These are phyloP conservation scores for Melanotaenia pygmaea DNA, from an alignment of 2,797 vertebrate genomes.

Conservation along the genomic window DNA sequence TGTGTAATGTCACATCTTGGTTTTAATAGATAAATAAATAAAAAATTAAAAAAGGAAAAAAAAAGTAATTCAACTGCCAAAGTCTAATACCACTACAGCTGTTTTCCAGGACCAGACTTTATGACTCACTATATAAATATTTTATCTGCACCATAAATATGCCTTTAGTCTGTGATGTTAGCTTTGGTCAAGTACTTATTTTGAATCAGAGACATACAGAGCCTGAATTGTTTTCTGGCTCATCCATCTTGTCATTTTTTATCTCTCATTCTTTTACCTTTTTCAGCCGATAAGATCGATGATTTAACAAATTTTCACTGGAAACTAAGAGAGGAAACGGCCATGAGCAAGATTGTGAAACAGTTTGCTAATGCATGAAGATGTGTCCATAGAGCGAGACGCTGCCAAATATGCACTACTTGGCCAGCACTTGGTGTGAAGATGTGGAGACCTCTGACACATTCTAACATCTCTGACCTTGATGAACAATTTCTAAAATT, in stretches of 20 bases:
- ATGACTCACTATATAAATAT: conserved; percentile 80
- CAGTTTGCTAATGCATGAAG: conserved; percentile 21
- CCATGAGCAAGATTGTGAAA: conserved; percentile 39
- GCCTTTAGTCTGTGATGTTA: conserved; percentile 70
- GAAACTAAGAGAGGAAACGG: conserved; percentile 45
- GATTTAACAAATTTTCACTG: conserved; percentile 41
- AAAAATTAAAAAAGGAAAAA: conserved; percentile 8
- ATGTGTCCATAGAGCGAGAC: conserved; percentile 7
- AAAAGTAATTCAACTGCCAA: conserved; percentile 60
- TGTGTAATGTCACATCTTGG: conserved; percentile 34
- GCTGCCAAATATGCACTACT: conserved; percentile 31
- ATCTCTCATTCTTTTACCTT: conserved; percentile 44
- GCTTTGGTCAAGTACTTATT: conserved; percentile 79
- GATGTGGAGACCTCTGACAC: conserved; percentile 46
- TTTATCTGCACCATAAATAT: conserved; percentile 78
- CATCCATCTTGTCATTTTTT: conserved; percentile 70
- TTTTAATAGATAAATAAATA: neutral
- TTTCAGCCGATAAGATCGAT: conserved; percentile 12
- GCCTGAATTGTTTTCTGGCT: conserved; percentile 63
- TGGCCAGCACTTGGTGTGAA: conserved; percentile 14
- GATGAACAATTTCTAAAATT: conserved; percentile 38
- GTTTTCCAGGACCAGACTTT: conserved; percentile 74
- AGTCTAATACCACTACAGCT: conserved; percentile 66
- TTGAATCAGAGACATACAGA: conserved; percentile 67
- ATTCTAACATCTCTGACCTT: conserved; percentile 28